Base-by-base conservation (phyloP, 37 sponge, comb jelly and placozoan species). In the Sycon ciliatum region DNA sequence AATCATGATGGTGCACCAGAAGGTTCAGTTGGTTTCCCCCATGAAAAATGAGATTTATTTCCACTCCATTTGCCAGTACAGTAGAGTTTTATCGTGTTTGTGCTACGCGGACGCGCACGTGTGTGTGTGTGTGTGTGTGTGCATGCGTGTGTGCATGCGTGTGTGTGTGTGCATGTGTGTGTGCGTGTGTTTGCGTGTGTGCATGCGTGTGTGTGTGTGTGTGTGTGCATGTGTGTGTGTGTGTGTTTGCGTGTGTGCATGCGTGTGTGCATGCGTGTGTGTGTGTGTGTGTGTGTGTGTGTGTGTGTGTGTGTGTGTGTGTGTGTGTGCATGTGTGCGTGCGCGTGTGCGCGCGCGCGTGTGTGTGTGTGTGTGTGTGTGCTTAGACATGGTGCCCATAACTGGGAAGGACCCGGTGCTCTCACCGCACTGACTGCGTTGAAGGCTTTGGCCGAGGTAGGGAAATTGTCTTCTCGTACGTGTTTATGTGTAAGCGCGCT, bases 261-360 rank as follows among this genome's bases (percentile, higher is more conserved):
- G 65, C 28, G 33, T 64, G 65, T 31, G 65, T 31, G 65, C 34
- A 36, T 31, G 65, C 28, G 65, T 64, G 65, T 31, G 65, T 31
- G 65, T 64, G 65, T 64, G 65, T 64, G 65, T 31, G 65, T 64
- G 65, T 64, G 65, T 31, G 65, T 64, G 65, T 64, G 65, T 31
- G 65, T 64, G 65, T 64, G 65, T 64, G 65, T 64, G 65, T 64
- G 65, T 64, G 65, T 64, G 65, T 64, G 65, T 27, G 65, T 27
- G 34, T 27, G 11, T 36, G 4, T 31, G 11, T 64, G 3, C 4
- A 28, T 5, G 28, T 64, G 30, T 64, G 34, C 34, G 31, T 6
- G 18, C 33, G 9, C 13, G 13, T 42, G 9, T 13, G 9, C 13
- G 13, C 13, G 13, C 13, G 52, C 34, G 34, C 28, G 65, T 64